These are phyloP conservation scores for Lathronympha strigana DNA, from an alignment of 2,888 invertebrate species.

Conservation along the genomic window DNA sequence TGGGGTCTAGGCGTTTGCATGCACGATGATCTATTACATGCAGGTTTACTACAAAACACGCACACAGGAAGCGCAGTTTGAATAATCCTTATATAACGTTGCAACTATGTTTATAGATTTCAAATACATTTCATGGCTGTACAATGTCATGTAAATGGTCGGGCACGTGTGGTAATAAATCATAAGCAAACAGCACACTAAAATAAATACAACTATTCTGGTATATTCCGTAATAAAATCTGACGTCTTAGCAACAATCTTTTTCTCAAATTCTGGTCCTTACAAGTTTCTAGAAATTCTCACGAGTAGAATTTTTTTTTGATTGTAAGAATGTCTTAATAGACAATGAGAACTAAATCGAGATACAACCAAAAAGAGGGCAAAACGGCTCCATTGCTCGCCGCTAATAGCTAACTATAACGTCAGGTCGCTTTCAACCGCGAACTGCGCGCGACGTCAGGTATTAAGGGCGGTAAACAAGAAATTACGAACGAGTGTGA, in stretches of 20 bases:
- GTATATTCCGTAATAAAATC: background rate
- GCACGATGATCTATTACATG: slow-evolving; percentile 53
- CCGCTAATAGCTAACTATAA: no score
- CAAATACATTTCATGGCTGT: background rate
- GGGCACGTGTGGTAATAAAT: slow-evolving; percentile 6
- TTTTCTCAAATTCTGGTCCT: no score
- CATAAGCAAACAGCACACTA: background rate
- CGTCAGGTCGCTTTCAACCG: no score
- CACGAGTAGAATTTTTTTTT: no score
- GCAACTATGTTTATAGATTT: slow-evolving; percentile 7
- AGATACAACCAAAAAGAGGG: no score
- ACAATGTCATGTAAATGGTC: background rate
- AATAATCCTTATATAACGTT: slow-evolving; percentile 24
- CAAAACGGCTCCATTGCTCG: no score
- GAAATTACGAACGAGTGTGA: no score
- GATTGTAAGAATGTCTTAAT: no score
- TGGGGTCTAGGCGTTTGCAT: slow-evolving; percentile 69
- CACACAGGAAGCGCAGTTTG: slow-evolving; percentile 31
- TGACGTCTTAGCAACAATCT: background rate
- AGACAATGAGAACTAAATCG: no score
- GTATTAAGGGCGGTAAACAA: no score
- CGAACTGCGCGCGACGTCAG: no score
- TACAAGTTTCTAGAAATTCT: no score
- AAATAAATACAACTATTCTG: background rate
- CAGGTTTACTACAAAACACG: slow-evolving; percentile 37